Evolutionary conservation across 1,140 invertebrate genomes (phyloP).

Genomic region (Drosophila sproati): DNA sequence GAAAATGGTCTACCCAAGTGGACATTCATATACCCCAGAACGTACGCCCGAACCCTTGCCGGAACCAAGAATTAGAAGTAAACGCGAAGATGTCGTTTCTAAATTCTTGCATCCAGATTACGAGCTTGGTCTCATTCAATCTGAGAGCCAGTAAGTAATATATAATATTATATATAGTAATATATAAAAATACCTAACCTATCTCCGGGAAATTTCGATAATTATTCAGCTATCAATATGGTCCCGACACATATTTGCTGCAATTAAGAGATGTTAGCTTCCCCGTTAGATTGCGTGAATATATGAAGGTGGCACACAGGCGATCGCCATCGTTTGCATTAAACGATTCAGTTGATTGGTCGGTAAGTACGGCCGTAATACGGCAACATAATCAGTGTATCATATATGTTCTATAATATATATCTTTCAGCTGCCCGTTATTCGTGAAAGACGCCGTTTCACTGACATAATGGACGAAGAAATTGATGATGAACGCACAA

Average conservation of each 20-base stretch:
- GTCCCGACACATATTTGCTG: slow-evolving; percentile 97
- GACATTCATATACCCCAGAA: slow-evolving; percentile 91
- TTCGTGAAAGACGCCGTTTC: slow-evolving; percentile 94
- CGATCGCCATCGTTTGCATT: slow-evolving; percentile 89
- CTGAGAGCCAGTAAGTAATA: slow-evolving; percentile 92
- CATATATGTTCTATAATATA: too few relatives aligned
- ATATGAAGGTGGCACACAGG: slow-evolving; percentile 95
- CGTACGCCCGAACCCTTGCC: slow-evolving; percentile 87
- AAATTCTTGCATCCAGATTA: slow-evolving; percentile 92
- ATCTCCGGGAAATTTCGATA: not conserved
- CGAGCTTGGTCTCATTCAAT: slow-evolving; percentile 91
- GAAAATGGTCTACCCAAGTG: slow-evolving; percentile 97
- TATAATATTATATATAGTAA: not conserved
- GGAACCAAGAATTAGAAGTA: slow-evolving; percentile 85
- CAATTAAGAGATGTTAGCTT: slow-evolving; percentile 97
- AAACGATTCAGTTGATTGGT: slow-evolving; percentile 90
- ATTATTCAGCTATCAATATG: slow-evolving; percentile 93
- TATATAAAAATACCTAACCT: not conserved
- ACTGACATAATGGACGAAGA: slow-evolving; percentile 98
- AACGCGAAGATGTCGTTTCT: slow-evolving; percentile 89
- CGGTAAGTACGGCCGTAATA: slow-evolving; percentile 86
- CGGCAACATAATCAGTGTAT: not conserved
- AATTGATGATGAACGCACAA: slow-evolving; percentile 93
- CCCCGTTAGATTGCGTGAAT: slow-evolving; percentile 94
- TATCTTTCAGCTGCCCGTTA: slow-evolving; percentile 90